These are phyloP conservation scores for Pimephales promelas DNA, from an alignment of 2,113 vertebrate genomes.

Conservation along the genomic window DNA sequence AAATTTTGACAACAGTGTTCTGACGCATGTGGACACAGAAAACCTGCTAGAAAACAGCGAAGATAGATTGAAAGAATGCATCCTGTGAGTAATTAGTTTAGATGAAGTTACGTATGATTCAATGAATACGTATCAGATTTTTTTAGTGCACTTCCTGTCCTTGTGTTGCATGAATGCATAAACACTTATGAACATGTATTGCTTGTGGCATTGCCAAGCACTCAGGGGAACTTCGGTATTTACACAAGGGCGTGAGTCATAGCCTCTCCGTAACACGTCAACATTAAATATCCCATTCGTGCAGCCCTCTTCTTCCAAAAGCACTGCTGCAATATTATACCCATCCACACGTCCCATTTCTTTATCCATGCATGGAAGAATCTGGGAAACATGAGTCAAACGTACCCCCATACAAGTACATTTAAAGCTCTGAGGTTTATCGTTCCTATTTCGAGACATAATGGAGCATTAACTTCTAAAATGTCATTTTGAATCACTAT, in stretches of 20 bases:
- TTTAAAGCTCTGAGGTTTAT: not conserved
- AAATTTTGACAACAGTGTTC: not conserved
- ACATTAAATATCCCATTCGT: not conserved
- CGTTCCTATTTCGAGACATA: not conserved
- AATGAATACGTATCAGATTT: not conserved
- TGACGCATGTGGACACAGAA: not conserved
- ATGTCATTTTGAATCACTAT: no score
- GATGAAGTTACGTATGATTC: not conserved
- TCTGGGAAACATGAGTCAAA: not conserved
- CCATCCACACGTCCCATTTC: not conserved
- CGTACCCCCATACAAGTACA: not conserved
- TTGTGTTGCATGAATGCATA: not conserved
- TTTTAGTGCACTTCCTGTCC: not conserved
- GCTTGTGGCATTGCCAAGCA: not conserved
- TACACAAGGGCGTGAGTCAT: constrained; percentile 12
- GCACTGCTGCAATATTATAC: not conserved
- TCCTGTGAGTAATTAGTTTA: not conserved
- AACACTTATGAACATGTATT: constrained; percentile 18
- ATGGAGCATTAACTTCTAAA: not conserved
- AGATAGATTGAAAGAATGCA: not conserved
- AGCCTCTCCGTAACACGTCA: not conserved
- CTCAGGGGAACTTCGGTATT: not conserved
- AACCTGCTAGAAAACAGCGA: not conserved
- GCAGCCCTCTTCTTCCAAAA: not conserved
- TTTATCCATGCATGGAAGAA: not conserved